A percentile compares a stretch with the other conserved stretches of the same genome.
These are phyloP conservation scores for Podocnemis expansa DNA, from an alignment of 2,113 vertebrate genomes.

Conservation along the genomic window DNA sequence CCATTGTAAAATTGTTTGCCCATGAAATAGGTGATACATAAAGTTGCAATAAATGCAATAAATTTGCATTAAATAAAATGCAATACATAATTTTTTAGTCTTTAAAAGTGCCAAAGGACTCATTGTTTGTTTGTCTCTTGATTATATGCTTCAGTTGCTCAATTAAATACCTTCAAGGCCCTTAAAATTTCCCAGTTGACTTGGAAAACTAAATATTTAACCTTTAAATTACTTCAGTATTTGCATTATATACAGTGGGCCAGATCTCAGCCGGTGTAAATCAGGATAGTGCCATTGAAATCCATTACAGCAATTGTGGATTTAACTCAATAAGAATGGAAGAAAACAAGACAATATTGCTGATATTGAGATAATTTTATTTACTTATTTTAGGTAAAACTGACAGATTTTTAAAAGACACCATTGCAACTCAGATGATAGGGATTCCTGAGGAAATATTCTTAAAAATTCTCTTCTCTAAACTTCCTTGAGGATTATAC, in stretches of 20 bases:
- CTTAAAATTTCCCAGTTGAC: slow-evolving; percentile 1
- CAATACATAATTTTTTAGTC: no score
- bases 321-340: background rate
- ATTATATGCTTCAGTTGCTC: background rate
- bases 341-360: background rate
- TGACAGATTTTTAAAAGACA: background rate
- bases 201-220: slow-evolving; percentile 8
- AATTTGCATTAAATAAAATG: no score
- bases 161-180: background rate
- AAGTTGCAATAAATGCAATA: no score
- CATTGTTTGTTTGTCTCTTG: background rate
- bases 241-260: background rate
- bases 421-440: background rate
- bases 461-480: background rate
- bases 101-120: no score
- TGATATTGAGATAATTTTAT: background rate
- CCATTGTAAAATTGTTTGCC: background rate
- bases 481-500: background rate
- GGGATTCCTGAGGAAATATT: background rate
- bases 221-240: background rate
- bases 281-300: background rate
- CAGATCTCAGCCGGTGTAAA: background rate
- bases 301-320: background rate
- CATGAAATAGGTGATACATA: no score
- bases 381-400: background rate